These are phyloP conservation scores for Drosophila eugracilis DNA, from an alignment of 1,140 invertebrate genomes.

Conservation along the genomic window DNA sequence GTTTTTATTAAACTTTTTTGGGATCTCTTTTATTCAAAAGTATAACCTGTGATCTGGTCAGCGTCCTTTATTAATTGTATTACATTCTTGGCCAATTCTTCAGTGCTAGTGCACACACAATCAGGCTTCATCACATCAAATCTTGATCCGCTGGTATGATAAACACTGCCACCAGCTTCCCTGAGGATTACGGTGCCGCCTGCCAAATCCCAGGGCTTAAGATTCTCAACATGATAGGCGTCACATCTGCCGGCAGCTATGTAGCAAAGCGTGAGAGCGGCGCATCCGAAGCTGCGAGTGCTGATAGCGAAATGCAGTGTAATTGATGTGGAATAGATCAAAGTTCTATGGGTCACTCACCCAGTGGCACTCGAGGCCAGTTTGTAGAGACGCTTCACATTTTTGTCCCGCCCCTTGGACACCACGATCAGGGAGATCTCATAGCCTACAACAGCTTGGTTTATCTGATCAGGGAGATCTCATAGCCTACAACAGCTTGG, in stretches of 20 bases:
- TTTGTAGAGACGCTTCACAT: constrained; percentile 71
- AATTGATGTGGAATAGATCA: constrained; percentile 1
- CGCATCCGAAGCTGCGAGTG: constrained; percentile 90
- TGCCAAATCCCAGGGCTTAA: constrained; percentile 90
- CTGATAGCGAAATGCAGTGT: constrained; percentile 65
- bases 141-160: constrained; percentile 87
- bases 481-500: constrained; percentile 42
- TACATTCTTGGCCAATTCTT: constrained; percentile 86
- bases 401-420: constrained; percentile 50
- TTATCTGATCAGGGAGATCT: constrained; percentile 70
- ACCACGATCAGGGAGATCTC: constrained; percentile 74
- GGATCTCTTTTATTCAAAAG: constrained; percentile 19
- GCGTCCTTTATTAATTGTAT: constrained; percentile 84
- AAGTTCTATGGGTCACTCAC: constrained; percentile 45
- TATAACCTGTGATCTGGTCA: constrained; percentile 72
- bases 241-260: constrained; percentile 90
- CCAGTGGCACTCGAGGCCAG: constrained; percentile 62
- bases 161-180: constrained; percentile 91
- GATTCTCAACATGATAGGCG: constrained; percentile 89
- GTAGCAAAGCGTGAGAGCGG: constrained; percentile 90
- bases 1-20: too few relatives aligned
- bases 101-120: constrained; percentile 87
- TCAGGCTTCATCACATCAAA: constrained; percentile 89
- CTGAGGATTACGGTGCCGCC: constrained; percentile 89
- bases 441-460: constrained; percentile 50